Base-by-base conservation (phyloP, 1,140 invertebrate genomes). In the Agrypnia vestita region DNA sequence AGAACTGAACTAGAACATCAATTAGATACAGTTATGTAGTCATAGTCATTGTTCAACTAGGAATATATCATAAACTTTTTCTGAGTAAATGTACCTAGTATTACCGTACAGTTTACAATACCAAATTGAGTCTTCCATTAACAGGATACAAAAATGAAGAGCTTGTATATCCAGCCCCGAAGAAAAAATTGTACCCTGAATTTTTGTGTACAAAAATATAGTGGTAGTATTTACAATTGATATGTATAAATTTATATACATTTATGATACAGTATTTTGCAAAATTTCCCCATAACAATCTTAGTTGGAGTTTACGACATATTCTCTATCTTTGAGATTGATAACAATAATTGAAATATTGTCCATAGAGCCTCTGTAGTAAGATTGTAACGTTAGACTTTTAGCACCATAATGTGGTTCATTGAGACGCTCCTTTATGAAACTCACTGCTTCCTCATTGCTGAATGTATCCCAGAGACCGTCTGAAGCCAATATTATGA, bases 291-390 rank as follows among this genome's bases (percentile, higher is more conserved):
- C 19, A 17, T 19, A 25, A 53, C 51, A 15, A 61, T 8, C 46
- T 53, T 75, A 75, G 3, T 59, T 25, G 11, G 56, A 15, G 56
- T 75, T 77, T 25, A 80, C 77, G 11, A 35, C 71, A 21, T 81
- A 81, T 84, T 88, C 88, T 69, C 90, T 91, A 86, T 94, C 90
- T 84, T 91, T 91, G 84, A 99, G 95, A 88, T 97, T 95, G 61
- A 98, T 95, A 56, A 99, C 91, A 85, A 99, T 90, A 13, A 98
- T 96, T 43, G 97, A 97, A 71, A 99, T 98, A 89, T 99, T 99
- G 89, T 99, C 98, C 73, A 96, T 91, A 4, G 97, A 98, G 25
- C 97, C 97, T 84, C 95, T 92, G 84, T 95, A 94, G 86, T 96
- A 97, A n/a, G 97, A 96, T 88, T 98, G 95, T 80, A 96, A 89